Percentiles rank a stretch among this genome's conserved stretches.
phyloP scores from a whole-genome alignment of 2,888 invertebrate genomes.

The Thecophora atra region DNA sequence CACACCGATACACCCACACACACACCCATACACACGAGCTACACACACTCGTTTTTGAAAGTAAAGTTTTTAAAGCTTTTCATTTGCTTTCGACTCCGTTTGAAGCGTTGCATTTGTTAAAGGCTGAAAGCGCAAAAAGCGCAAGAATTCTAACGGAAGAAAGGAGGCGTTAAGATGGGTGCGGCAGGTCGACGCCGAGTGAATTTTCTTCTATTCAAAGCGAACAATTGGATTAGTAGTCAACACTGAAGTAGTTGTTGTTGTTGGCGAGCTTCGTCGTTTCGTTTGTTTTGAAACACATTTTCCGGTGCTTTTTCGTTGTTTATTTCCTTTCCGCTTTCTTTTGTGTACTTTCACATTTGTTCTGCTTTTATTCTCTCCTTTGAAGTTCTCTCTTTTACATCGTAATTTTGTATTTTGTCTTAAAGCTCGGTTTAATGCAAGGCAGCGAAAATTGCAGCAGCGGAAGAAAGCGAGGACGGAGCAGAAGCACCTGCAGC shows the following conservation, averaged over 20 bases:
- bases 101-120: not conserved
- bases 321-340: not conserved
- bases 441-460: not conserved
- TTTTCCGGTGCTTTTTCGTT: not conserved
- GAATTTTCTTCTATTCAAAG: not conserved
- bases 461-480: no score
- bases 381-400: not conserved
- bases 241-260: conserved; percentile 11
- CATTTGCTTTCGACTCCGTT: not conserved
- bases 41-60: not conserved
- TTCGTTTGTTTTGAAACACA: not conserved
- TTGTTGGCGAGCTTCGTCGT: not conserved
- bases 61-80: not conserved
- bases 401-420: conserved; percentile 10
- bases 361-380: not conserved
- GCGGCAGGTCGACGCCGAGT: not conserved
- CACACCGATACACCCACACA: not conserved
- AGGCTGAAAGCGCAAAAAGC: conserved; percentile 8
- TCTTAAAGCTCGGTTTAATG: conserved; percentile 2
- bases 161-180: not conserved
- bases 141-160: not conserved
- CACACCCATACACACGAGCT: not conserved
- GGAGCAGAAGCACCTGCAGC: no score
- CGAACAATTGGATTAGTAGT: conserved; percentile 20
- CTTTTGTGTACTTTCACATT: conserved; percentile 8